Base-by-base conservation (phyloP, 2,888 invertebrate species). In the Hirudinaria manillensis region DNA sequence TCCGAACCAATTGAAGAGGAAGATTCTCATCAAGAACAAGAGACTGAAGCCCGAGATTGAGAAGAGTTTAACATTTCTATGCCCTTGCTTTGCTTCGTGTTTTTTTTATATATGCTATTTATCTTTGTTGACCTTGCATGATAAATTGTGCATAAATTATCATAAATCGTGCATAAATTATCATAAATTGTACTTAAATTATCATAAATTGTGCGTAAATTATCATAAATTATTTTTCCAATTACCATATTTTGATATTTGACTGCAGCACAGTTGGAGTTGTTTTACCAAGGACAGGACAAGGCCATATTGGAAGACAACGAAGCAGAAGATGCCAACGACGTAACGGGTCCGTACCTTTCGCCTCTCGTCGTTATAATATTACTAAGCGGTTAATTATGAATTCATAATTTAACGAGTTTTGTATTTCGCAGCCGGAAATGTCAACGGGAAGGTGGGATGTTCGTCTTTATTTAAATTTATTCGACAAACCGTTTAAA, bases 11-110 rank as follows among this genome's bases (percentile, higher is more conserved):
- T 87, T 99, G 73, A 94, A 94, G 85, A 89, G 91, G 76, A 99
- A 99, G 88, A 99, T 99, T 83, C 88, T 99, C 78, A 99, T 99
- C 82, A 99, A 99, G 87, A 97, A 95, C 87, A 99, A 99, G 87
- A 89, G 95, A 77, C 88, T 99, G 83, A 94, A 94, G 86, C 91
- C 92, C 0, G 99, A 99, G 83, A 95, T 97, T 27, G 99, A 99
- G 86, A 94, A 94, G 83, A 91, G 87, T 85, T 85, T 86, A 45
- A 16, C 45, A 65, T 24, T 74, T 61, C 10, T n/a, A 27, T 56
- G 13, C 3, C 13, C 56, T 7, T 24, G 56, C 13, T 3, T 36
- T 36, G 36, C 36, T 36, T 36, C 10, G 36, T 36, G 10, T 36
- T 3, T 3, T 6, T 36, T 36, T 6, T 36, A 36, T 36, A 36